Conservation (phyloP, 2,797 vertebrate genomes). For the Intellagama lesueurii region DNA sequence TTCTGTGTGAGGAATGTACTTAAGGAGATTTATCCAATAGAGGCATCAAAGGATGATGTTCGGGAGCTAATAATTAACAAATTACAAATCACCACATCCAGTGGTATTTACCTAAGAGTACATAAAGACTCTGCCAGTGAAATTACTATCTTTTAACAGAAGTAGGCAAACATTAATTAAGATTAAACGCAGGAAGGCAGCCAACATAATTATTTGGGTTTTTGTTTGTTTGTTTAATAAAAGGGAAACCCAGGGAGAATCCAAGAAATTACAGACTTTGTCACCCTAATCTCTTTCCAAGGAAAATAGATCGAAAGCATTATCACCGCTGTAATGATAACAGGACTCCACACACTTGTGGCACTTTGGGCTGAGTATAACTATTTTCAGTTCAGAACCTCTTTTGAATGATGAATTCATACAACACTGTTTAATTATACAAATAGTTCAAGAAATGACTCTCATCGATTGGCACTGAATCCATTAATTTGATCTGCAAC, state of each 20-base stretch:
- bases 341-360: background rate
- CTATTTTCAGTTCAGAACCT: background rate
- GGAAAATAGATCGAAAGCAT: background rate
- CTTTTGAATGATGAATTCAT: background rate
- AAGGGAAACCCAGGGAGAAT: background rate
- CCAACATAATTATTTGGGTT: background rate
- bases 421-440: background rate
- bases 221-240: background rate
- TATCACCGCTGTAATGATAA: background rate
- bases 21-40: background rate
- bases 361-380: background rate
- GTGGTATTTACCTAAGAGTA: background rate
- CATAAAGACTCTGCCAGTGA: background rate
- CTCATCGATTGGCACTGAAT: background rate
- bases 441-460: background rate
- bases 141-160: background rate
- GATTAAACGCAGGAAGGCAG: background rate
- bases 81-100: slow-evolving; percentile 1
- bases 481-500: background rate
- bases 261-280: background rate
- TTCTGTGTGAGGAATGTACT: background rate
- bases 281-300: background rate
- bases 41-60: background rate
- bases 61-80: slow-evolving; percentile 7
- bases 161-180: background rate